Conservation (phyloP, 2,113 vertebrate genomes). For the Trachemys scripta region DNA sequence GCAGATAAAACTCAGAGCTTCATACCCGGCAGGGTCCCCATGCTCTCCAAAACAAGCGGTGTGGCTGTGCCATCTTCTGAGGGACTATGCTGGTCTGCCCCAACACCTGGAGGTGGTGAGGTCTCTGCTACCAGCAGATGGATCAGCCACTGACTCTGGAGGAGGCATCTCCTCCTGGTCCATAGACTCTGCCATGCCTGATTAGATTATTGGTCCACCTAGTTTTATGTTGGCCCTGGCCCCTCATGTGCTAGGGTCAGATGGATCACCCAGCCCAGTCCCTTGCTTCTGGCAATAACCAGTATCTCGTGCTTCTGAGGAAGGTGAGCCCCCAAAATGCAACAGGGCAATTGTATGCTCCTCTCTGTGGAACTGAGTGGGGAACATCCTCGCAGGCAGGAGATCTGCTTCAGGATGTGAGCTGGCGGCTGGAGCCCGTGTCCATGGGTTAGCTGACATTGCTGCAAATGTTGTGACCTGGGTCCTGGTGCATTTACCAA, state of each 20-base stretch:
- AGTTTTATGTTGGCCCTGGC: neutral
- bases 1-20: conserved; percentile 67
- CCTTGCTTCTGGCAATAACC: neutral
- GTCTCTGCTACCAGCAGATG: neutral
- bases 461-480: neutral
- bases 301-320: neutral
- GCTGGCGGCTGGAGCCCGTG: neutral
- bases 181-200: neutral
- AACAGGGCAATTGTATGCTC: neutral
- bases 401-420: neutral
- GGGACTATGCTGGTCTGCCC: neutral
- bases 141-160: conserved; percentile 34
- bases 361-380: rapidly evolving
- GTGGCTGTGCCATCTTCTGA: conserved; percentile 44
- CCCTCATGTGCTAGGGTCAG: neutral
- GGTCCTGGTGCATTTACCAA: neutral
- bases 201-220: neutral
- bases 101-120: neutral
- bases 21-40: conserved; percentile 58
- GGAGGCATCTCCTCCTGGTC: neutral
- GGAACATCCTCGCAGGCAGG: neutral
- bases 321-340: neutral
- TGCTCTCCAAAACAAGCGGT: conserved; percentile 57
- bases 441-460: neutral
- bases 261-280: neutral